Evolutionary conservation across 2,113 vertebrate species (phyloP).

Genomic region (Fregata magnificens): DNA sequence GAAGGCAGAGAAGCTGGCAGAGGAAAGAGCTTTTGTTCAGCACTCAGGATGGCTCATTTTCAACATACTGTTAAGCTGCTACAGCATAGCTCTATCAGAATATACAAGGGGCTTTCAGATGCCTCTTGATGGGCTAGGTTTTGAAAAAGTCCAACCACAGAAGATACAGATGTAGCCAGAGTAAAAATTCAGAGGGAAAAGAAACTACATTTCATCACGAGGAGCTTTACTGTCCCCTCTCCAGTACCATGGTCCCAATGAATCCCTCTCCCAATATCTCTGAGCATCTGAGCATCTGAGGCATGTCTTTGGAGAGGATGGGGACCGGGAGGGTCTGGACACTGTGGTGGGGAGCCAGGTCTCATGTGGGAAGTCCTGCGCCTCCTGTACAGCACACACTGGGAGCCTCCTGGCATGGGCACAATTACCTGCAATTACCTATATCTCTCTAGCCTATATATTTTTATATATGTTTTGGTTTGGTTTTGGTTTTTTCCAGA

Average conservation of each 20-base stretch:
- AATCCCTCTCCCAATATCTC: not conserved
- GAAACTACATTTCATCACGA: not conserved
- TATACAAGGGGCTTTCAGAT: not conserved
- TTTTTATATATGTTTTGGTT: not conserved
- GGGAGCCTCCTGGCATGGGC: not conserved
- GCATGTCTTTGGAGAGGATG: too few relatives aligned
- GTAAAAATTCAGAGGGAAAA: not conserved
- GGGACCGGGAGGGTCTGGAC: not conserved
- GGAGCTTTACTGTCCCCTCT: not conserved
- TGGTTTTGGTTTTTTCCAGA: not conserved
- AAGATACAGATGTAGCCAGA: not conserved
- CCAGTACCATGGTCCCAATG: rapidly evolving
- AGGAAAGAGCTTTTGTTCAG: not conserved
- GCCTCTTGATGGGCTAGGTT: not conserved
- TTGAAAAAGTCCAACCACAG: not conserved
- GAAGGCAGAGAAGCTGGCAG: not conserved
- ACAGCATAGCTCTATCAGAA: not conserved
- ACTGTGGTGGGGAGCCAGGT: not conserved
- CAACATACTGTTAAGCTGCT: not conserved
- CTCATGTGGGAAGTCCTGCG: not conserved
- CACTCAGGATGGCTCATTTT: not conserved
- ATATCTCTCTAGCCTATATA: too few relatives aligned
- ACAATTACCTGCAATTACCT: not conserved
- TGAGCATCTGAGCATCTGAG: too few relatives aligned
- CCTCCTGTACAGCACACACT: not conserved